Base-by-base conservation (phyloP, 2,113 vertebrate genomes). In the Sakesphorus luctuosus region DNA sequence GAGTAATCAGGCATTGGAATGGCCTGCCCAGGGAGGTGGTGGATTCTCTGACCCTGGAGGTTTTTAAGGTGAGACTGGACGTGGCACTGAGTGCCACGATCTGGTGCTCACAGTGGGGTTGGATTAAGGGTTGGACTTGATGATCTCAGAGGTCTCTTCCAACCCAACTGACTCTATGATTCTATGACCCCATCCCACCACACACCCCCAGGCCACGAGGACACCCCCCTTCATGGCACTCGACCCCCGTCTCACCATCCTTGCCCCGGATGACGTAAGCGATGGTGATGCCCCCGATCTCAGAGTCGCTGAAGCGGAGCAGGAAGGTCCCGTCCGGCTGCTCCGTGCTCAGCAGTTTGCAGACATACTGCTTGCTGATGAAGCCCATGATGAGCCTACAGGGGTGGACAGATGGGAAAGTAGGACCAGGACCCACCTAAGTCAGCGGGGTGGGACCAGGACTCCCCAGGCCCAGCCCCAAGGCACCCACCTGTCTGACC, bases 261-360 rank as follows among this genome's bases (percentile, higher is more conserved):
- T 95, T 96, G 87, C 95, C 96, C 47, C 94, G 94, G 44, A 97
- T 98, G 63, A 99, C 98, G 5, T 99, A 98, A 35, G 99, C 99
- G 8, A 99, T 99, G 56, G 99, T 99, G 97, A 99, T 98, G 35
- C 99, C 99, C 3, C 99, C 99, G 3, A 99, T 99, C 97, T 99
- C 99, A 2, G 99, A 99, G 97, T 99, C 99, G 23, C 99, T 99
- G 94, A 99, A 99, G 90, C 99, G 99, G 19, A 99, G 98, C 79
- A 99, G 96, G 96, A 99, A 99, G 6, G 99, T 99, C 28, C 99
- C 99, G 0, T 98, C 98, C 1, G 98, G 98, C 67, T 98, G 98
- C 66, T 98, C 95, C 0, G 97, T 95, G 96, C 98, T 98, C 76
- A 99, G 98, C 72, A 99, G 98, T 59, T 98, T 98, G 94, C 99